Evolutionary conservation across 2,888 invertebrate genomes (phyloP), one percentile per base, ranked within the genome.

Genomic region (Lathronympha strigana): DNA sequence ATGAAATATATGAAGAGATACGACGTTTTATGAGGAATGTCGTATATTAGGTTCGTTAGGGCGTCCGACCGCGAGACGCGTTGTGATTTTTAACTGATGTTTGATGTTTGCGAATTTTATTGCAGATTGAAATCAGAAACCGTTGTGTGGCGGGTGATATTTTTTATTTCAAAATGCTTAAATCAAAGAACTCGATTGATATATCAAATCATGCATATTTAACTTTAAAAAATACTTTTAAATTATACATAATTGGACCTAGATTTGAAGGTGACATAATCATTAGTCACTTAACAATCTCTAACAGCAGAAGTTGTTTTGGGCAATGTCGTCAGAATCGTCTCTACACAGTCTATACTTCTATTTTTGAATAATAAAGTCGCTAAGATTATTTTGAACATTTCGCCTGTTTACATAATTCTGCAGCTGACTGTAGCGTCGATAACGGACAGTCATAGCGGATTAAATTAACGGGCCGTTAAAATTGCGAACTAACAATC

Each of bases 401-500:
- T n/a, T n/a, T 13, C 21, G 13, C 13, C 9, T 45, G 4, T 3
- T 19, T 21, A 21, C 4, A 45, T 45, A 4, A 13, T 11, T 13
- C 13, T 21, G 45, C 1, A n/a, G n/a, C 5, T 45, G 21, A 45
- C 9, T 81, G 74, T 77, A 78, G 76, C 77, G 73, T 75, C 78
- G 75, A 78, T 78, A 78, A 78, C 74, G 71, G 76, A 76, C 73
- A 74, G 77, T 79, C 77, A 80, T 75, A 70, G 75, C 69, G 71
- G 71, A 79, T 80, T 78, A 76, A 80, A 80, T 83, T 83, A 85
- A 86, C 86, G 82, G 79, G 74, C 75, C 80, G 75, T 81, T 86
- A 77, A 78, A 81, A 81, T 82, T 77, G 74, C 76, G 69, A 76
- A 75, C 75, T 76, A 75, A 49, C 74, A 71, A 72, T 74, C 73